Evolutionary conservation across 2,888 invertebrate species (phyloP), one percentile per base, ranked within the genome.

Genomic region (Galerucella pusilla): DNA sequence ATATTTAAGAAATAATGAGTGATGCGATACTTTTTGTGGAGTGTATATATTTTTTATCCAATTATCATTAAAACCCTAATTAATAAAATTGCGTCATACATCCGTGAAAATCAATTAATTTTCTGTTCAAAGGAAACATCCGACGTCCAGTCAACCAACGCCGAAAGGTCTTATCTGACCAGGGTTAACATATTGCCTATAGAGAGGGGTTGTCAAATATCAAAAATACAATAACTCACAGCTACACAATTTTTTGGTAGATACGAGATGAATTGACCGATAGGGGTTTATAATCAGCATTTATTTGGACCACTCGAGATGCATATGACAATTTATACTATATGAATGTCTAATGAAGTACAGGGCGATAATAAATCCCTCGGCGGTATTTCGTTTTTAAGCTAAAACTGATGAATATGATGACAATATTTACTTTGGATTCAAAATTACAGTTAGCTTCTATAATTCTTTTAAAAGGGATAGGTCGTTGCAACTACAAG

Each of bases 151-250:
- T 65, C 66, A 74, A 68, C 74, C 72, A 70, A 66, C 52, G 71
- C 68, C 79, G 74, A 75, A 77, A 74, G 75, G 79, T 71, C 79
- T 83, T 84, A 83, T 84, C 84, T 83, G 79, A 80, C 82, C 83
- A 79, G 79, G 77, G 78, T 83, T 77, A 85, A 83, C 85, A 85
- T 85, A 85, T 86, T 85, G 85, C 85, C 28, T 28, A 84, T 84
- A 65, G 64, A 46, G 69, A n/a, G n/a, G 85, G 85, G 85, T 85
- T 81, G 85, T 82, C 83, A 83, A 85, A 86, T 85, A 85, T 85
- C 85, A 84, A 85, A 57, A 85, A 85, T 82, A 85, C 85, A 86
- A 86, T 86, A 84, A 84, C 81, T 81, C 77, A 76, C 77, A 81
- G 83, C 79, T 76, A 79, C 63, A 79, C 84, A 83, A 77, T 75